These are phyloP conservation scores for Corythornis leucogaster DNA, from an alignment of 2,797 vertebrate genomes.

Conservation along the genomic window DNA sequence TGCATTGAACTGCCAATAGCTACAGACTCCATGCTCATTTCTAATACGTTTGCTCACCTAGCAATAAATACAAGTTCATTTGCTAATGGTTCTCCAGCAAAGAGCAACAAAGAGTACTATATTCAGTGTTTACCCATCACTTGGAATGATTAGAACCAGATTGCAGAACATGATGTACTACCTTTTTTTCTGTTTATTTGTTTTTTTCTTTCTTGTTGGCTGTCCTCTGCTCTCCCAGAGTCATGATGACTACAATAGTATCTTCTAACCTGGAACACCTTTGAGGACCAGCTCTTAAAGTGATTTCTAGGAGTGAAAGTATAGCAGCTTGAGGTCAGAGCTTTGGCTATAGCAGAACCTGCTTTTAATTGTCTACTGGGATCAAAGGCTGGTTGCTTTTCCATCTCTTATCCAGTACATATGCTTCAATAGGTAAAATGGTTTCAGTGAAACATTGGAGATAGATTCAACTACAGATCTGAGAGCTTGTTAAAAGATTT, in stretches of 20 bases:
- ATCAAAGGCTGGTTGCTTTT: not conserved
- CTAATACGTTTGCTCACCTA: constrained; percentile 21
- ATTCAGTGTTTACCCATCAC: not conserved
- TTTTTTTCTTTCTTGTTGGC: not conserved
- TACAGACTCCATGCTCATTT: not conserved
- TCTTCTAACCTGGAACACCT: not conserved
- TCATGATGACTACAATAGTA: not conserved
- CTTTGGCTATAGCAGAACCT: not conserved
- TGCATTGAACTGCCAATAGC: not conserved
- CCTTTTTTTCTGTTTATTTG: not conserved
- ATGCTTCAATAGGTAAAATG: not conserved
- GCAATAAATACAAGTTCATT: constrained; percentile 20
- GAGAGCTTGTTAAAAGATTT: not conserved
- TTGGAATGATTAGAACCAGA: not conserved
- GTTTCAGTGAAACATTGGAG: not conserved
- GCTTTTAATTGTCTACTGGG: not conserved
- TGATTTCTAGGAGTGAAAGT: not conserved
- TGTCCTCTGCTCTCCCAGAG: not conserved
- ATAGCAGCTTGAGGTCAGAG: not conserved
- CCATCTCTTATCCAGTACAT: not conserved
- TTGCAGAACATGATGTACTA: constrained; percentile 20
- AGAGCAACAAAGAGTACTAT: not conserved
- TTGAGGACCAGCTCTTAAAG: not conserved
- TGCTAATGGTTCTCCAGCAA: constrained; percentile 29
- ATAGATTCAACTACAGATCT: not conserved